Evolutionary conservation across 1,140 invertebrate species (phyloP), one percentile per base, ranked within the genome.

Genomic region (Brachionus koreanus): DNA sequence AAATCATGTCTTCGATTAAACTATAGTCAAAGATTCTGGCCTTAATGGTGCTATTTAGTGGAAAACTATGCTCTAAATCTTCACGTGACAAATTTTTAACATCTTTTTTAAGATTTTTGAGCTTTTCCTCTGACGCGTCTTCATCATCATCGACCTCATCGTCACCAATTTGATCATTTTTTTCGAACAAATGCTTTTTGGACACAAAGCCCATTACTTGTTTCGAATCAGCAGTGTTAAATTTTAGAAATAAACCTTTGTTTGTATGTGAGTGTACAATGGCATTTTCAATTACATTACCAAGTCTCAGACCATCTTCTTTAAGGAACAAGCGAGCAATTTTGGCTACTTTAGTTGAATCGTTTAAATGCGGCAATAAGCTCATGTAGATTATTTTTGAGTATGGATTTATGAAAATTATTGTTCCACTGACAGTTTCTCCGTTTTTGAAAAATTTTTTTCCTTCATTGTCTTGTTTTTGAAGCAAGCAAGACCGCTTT

Each of bases 11-110:
- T 65, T 83, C 82, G 12, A 84, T 82, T 13, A 83, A 63, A 65
- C 82, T 83, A 69, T 4, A 93, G 84, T 72, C 92, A 88, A 84
- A 92, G 91, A 52, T 86, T 88, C 82, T 92, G 5, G 67, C 35
- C 25, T 52, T 83, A 2, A 83, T 91, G 35, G 85, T 88, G 5
- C 90, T 89, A 57, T 89, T 88, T 9, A 86, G 85, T 0, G 85
- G 84, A 86, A 91, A 92, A 57, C 89, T 88, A 13, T 79, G 13
- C 35, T 79, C 49, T 2, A 79, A 52, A 12, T 79, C 76, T 13
- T 61, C 49, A 13, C 29, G 33, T 1, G 49, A 29, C 35, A 79
- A 25, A 37, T 61, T 79, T 65, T 79, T 74, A 3, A 52, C 46
- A 35, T 65, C 76, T 79, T 79, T 65, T 79, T 79, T 65, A 5